Conservation (phyloP, 2,797 vertebrate genomes). For the Myotis planiceps region DNA sequence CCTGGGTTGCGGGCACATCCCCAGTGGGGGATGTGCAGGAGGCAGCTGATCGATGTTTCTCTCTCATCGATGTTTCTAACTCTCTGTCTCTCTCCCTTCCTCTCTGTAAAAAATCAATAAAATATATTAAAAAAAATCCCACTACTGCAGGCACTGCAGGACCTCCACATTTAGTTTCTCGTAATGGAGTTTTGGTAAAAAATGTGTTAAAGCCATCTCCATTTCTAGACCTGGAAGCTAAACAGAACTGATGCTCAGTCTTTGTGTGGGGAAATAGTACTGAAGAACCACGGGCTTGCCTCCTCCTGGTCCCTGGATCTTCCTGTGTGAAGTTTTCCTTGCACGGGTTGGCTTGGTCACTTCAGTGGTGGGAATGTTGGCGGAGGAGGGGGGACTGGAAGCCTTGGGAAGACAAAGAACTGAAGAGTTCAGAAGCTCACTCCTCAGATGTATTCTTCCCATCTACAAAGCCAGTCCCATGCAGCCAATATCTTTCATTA, state of each 20-base stretch:
- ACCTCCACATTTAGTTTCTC: neutral
- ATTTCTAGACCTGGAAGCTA: constrained; percentile 9
- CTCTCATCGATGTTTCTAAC: no score
- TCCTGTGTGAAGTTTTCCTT: neutral
- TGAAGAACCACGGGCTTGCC: neutral
- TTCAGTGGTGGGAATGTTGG: neutral
- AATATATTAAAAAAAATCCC: no score
- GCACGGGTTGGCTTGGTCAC: neutral
- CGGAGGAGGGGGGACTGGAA: neutral
- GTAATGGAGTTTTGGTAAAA: neutral
- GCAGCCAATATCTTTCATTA: neutral
- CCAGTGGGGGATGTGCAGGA: no score
- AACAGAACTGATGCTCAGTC: neutral
- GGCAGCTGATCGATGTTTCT: no score
- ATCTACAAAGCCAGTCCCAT: neutral
- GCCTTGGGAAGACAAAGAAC: neutral
- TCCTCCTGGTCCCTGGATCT: neutral
- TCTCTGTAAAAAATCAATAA: no score
- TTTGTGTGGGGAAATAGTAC: neutral
- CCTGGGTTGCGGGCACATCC: no score
- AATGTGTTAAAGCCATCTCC: neutral
- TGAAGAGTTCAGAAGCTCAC: neutral
- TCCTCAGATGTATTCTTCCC: neutral
- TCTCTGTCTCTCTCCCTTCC: no score
- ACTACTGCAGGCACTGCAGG: rapidly evolving